phyloP scores from a whole-genome alignment of 2,113 vertebrate genomes.

The Pristiophorus japonicus region DNA sequence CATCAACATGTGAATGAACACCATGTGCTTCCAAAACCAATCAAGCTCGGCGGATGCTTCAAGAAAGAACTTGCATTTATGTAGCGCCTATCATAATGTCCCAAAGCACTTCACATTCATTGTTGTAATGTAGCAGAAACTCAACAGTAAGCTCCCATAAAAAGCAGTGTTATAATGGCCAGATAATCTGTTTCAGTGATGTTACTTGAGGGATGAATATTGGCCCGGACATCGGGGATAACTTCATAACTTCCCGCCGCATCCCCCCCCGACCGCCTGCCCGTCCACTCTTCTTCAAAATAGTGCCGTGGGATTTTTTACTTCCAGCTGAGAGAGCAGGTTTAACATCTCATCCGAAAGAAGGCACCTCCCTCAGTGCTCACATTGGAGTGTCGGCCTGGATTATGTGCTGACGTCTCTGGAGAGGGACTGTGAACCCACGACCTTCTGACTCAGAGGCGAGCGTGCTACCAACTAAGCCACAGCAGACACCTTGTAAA shows the following conservation, averaged over 20 bases:
- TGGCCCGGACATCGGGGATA: background rate
- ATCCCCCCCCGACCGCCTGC: no score
- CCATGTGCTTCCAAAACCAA: background rate
- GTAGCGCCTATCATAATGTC: background rate
- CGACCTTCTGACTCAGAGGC: background rate
- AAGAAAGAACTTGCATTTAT: background rate
- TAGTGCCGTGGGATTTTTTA: background rate
- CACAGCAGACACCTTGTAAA: background rate
- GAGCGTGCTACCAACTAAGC: background rate
- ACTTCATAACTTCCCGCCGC: no score
- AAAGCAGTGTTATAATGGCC: background rate
- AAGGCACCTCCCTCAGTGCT: background rate
- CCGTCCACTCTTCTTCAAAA: background rate
- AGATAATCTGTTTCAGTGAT: background rate
- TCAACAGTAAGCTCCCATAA: background rate
- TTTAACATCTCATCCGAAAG: background rate
- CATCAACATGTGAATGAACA: background rate
- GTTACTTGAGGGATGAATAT: background rate
- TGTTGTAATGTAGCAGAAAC: background rate
- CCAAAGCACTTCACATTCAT: background rate
- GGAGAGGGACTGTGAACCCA: background rate
- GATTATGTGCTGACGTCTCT: background rate
- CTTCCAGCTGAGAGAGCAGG: background rate
- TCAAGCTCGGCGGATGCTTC: background rate
- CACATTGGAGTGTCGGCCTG: background rate